Evolutionary conservation across 2,888 invertebrate species (phyloP).

Genomic region (Caenorhabditis plicata): DNA sequence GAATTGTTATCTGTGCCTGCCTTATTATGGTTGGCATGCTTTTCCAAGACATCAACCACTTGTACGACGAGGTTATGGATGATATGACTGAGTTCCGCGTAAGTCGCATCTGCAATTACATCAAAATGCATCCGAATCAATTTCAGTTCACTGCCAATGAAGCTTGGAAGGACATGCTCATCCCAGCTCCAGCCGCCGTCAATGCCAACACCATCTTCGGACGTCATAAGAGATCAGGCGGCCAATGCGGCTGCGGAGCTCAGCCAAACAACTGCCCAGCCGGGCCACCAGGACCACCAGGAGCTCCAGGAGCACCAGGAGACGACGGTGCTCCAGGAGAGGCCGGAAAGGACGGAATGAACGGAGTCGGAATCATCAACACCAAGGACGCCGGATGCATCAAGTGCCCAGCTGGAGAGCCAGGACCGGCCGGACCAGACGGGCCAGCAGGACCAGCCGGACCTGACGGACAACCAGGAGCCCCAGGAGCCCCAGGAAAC

Average conservation of each 20-base stretch:
- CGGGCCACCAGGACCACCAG: conserved; percentile 50
- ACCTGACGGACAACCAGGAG: conserved; percentile 46
- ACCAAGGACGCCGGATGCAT: conserved; percentile 44
- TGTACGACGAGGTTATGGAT: conserved; percentile 53
- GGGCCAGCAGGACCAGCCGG: conserved; percentile 47
- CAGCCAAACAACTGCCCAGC: conserved; percentile 47
- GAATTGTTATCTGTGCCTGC: conserved; percentile 47
- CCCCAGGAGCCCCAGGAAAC: conserved; percentile 41
- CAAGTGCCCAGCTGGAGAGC: conserved; percentile 51
- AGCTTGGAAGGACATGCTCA: conserved; percentile 51
- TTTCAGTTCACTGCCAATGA: conserved; percentile 45
- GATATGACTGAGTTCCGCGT: conserved; percentile 56
- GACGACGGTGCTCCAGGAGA: conserved; percentile 48
- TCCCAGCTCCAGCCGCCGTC: conserved; percentile 16
- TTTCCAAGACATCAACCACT: conserved; percentile 55
- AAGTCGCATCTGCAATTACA: conserved; percentile 15
- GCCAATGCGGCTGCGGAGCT: conserved; percentile 42
- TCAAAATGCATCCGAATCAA: background rate
- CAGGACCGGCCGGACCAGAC: conserved; percentile 48
- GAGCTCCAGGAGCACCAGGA: conserved; percentile 45
- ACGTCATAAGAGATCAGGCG: conserved; percentile 46
- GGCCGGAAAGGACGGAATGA: conserved; percentile 38
- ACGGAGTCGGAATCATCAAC: conserved; percentile 36
- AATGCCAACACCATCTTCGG: conserved; percentile 44
- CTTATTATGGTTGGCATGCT: conserved; percentile 50